Evolutionary conservation across 2,113 vertebrate species (phyloP), one percentile per base, ranked within the genome.

Genomic region (Tupaia chinensis): DNA sequence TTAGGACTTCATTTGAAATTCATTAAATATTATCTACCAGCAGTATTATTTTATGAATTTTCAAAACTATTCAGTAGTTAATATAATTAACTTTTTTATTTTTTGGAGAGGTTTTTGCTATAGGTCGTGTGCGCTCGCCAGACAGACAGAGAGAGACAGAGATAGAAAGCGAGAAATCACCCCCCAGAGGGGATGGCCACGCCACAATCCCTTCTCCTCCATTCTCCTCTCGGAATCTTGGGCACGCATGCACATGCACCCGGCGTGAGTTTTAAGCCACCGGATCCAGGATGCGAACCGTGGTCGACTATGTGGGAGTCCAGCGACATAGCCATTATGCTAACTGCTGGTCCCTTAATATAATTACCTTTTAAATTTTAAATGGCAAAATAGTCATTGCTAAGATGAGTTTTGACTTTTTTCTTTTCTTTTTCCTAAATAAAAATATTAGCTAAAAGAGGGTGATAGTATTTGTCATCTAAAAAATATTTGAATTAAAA

Each of bases 401-500:
- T 53, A 76, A 95, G 92, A 94, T 54, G 32, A 53, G 14, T 78
- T 56, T 90, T 58, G 1, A 78, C n/a, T 87, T 66, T 83, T 86
- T 83, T 53, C 25, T 66, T 44, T 70, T 94, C 2, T 82, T 82
- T 32, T 91, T 89, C 56, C 29, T 93, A 95, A 95, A 70, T 17
- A 3, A 53, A 97, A 93, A 74, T 72, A 87, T 70, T 94, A 87
- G 53, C 2, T 66, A 74, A 58, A 79, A 94, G 19, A 92, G 32
- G 34, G 14, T 3, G 60, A 69, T 53, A 68, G 58, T 27, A 78
- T 84, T 94, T 94, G 23, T 90, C 44, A 94, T 97, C 77, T 63
- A 97, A 81, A 85, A 96, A 87, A 84, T 93, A 60, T 87, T 97
- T 95, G 34, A 95, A 27, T 44, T 84, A 61, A 83, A 76, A 95